phyloP scores from a whole-genome alignment of 2,113 vertebrate genomes.

The Serinus canaria region DNA sequence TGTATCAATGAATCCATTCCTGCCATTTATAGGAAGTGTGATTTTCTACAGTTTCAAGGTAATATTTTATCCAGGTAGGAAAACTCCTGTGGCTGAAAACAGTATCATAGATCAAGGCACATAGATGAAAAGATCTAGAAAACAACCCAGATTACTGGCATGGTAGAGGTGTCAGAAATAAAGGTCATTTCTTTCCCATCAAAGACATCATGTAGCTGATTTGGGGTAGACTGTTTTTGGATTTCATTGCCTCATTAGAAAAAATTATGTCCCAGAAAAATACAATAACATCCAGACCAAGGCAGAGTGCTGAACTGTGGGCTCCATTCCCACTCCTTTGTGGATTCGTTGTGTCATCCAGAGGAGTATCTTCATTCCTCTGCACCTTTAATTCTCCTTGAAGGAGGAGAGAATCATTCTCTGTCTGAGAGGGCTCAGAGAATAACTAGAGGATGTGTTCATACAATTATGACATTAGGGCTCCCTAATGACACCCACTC shows the following conservation, averaged over 20 bases:
- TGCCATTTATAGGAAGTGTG: background rate
- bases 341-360: background rate
- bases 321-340: background rate
- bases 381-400: background rate
- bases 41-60: background rate
- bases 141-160: background rate
- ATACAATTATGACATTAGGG: background rate
- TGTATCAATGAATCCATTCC: background rate
- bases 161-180: background rate
- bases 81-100: background rate
- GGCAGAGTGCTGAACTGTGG: background rate
- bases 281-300: background rate
- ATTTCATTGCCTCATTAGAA: background rate
- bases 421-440: background rate
- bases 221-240: background rate
- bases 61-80: background rate
- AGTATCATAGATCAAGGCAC: background rate
- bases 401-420: background rate
- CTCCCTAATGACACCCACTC: background rate
- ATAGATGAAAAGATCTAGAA: background rate
- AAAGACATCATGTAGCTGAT: background rate
- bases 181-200: background rate
- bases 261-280: background rate
- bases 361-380: background rate
- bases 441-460: background rate